Percentiles rank a stretch among this genome's conserved stretches.
phyloP scores from a whole-genome alignment of 2,888 invertebrate species.

The Athalia cordata region DNA sequence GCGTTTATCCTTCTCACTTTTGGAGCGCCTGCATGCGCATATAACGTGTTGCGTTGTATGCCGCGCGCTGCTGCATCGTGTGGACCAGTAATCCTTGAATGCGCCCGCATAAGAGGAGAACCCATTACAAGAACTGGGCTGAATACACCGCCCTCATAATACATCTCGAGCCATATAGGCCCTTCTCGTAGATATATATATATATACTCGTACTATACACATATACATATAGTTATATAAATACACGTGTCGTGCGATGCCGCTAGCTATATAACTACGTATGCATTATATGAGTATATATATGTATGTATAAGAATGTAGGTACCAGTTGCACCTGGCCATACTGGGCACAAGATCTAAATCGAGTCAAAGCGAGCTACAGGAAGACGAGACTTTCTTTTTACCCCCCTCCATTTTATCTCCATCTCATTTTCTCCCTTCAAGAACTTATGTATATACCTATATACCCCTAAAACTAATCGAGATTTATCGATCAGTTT shows the following conservation, averaged over 20 bases:
- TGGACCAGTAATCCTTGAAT: conserved; percentile 58
- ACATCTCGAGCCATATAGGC: conserved; percentile 44
- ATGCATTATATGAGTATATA: too few relatives aligned
- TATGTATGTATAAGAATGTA: neutral
- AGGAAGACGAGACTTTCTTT: conserved; percentile 9
- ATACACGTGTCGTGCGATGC: neutral
- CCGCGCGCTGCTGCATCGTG: conserved; percentile 24
- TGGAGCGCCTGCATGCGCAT: neutral
- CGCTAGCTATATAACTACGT: too few relatives aligned
- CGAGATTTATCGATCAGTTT: conserved; percentile 9
- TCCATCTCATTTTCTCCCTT: neutral
- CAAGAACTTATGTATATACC: neutral
- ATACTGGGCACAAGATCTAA: conserved; percentile 51
- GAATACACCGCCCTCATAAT: conserved; percentile 65
- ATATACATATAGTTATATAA: neutral
- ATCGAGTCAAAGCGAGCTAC: conserved; percentile 43
- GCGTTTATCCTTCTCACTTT: too few relatives aligned
- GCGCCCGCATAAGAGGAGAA: conserved; percentile 63
- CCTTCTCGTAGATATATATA: conserved; percentile 23
- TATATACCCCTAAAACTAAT: neutral
- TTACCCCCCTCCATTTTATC: neutral
- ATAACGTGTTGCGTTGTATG: conserved; percentile 11
- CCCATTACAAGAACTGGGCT: conserved; percentile 62
- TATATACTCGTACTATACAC: neutral
- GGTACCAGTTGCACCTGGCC: conserved; percentile 61